These are phyloP conservation scores for Pilophorus perplexus DNA, from an alignment of 2,888 invertebrate species.

Conservation along the genomic window DNA sequence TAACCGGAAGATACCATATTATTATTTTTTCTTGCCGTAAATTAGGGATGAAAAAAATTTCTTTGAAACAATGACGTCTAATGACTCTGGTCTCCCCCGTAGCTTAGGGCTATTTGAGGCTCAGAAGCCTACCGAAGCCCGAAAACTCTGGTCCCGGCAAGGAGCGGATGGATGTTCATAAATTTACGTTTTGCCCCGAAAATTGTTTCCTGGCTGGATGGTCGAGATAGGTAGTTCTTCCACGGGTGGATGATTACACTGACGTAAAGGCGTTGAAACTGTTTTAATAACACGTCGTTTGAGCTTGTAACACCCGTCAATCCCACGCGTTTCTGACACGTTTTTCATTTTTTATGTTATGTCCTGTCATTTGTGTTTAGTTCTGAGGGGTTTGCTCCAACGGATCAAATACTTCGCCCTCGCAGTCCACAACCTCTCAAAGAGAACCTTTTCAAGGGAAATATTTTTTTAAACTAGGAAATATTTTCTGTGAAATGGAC, in stretches of 20 bases:
- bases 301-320: not conserved
- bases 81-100: too few species aligned
- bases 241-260: conserved; percentile 7
- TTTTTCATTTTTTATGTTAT: too few species aligned
- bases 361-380: too few species aligned
- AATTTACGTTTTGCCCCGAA: conserved; percentile 27
- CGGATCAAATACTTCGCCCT: too few species aligned
- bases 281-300: conserved; percentile 27
- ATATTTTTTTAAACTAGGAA: too few species aligned
- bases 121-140: too few species aligned
- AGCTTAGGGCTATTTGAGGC: conserved; percentile 18
- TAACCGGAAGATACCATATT: conserved; percentile 25
- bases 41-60: conserved; percentile 8
- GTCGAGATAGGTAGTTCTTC: conserved; percentile 14
- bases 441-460: too few species aligned
- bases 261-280: conserved; percentile 22
- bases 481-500: too few species aligned
- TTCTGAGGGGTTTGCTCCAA: too few species aligned
- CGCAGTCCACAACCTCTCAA: too few species aligned
- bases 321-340: not conserved
- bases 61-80: conserved; percentile 29
- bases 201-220: conserved; percentile 23
- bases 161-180: too few species aligned
- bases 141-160: too few species aligned
- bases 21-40: conserved; percentile 25